Base-by-base conservation (phyloP, 2,888 invertebrate genomes). In the Tachystola acroxantha region DNA sequence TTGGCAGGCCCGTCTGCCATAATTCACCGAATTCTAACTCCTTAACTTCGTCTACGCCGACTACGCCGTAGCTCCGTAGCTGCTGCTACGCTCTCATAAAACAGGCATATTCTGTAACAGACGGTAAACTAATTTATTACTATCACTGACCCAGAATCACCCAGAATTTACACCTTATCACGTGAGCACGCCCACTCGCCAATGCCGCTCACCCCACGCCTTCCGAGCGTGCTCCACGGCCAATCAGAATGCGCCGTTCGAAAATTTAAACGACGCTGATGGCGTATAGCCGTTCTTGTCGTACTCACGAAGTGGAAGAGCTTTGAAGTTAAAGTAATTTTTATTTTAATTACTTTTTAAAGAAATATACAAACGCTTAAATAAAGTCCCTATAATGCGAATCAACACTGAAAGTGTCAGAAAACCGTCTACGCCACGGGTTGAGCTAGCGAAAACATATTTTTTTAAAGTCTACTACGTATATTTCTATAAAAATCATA, bases 101-200 rank as follows among this genome's bases (percentile, higher is more conserved):
- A 47, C 61, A 57, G 54, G 63, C 57, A 63, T 65, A 66, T 63
- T 62, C 64, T 64, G 66, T 65, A 64, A 68, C 60, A 53, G 47
- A 47, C 37, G 53, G 53, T 54, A 65, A 67, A 66, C 64, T 68
- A 71, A 74, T 72, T 75, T 75, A 72, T 71, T 65, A 70, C 55
- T 60, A 64, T 70, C 67, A 62, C 60, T 68, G 72, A 58, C 63
- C 61, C 61, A 60, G 63, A 62, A 62, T 39, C 36, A 36, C 32
- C 30, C 58, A 60, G 69, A 68, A 69, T 71, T 71, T 62, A 65
- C 72, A 65, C 72, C 59, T 68, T 59, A 56, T 53, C 53, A 56
- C 43, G 50, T 45, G 51, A 68, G 70, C 84, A 84, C 86, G 85
- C 86, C 85, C 70, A 76, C 62, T 58, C 62, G 57, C 60, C 68